These are phyloP conservation scores for Malthinus seriepunctatus DNA, from an alignment of 2,888 invertebrate genomes.

Conservation along the genomic window DNA sequence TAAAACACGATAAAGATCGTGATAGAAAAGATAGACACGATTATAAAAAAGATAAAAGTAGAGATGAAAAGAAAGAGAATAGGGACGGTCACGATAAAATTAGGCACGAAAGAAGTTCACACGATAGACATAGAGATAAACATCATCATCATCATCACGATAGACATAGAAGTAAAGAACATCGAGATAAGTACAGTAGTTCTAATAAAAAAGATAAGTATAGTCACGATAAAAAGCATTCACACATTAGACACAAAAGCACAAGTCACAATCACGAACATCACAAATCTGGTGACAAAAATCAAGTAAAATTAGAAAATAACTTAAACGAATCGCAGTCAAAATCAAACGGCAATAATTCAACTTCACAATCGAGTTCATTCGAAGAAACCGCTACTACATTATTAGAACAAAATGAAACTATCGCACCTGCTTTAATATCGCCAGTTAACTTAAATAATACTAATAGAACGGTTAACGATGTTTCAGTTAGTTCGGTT, in stretches of 20 bases:
- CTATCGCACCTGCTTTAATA: not conserved
- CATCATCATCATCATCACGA: conserved; percentile 27
- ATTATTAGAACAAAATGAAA: not conserved
- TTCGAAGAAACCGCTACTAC: not conserved
- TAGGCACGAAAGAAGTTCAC: conserved; percentile 18
- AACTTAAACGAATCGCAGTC: not conserved
- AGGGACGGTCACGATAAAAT: conserved; percentile 14
- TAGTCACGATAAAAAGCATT: conserved; percentile 24
- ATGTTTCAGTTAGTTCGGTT: not conserved
- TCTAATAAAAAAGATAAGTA: conserved; percentile 25
- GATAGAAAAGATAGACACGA: conserved; percentile 31
- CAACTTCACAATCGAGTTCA: not conserved
- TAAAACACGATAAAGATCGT: conserved; percentile 36
- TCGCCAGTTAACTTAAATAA: not conserved
- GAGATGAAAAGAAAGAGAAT: conserved; percentile 28
- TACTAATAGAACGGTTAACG: conserved; percentile 7
- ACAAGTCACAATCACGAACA: conserved; percentile 15
- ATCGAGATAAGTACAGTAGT: conserved; percentile 25
- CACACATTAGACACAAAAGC: conserved; percentile 18
- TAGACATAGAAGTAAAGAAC: conserved; percentile 29
- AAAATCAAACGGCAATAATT: not conserved
- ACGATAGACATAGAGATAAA: conserved; percentile 23
- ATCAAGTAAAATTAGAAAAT: not conserved
- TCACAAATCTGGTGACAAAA: conserved; percentile 13
- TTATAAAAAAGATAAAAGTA: conserved; percentile 20